These are phyloP conservation scores for Onthophagus sagittarius DNA, from an alignment of 2,888 invertebrate genomes.

Conservation along the genomic window DNA sequence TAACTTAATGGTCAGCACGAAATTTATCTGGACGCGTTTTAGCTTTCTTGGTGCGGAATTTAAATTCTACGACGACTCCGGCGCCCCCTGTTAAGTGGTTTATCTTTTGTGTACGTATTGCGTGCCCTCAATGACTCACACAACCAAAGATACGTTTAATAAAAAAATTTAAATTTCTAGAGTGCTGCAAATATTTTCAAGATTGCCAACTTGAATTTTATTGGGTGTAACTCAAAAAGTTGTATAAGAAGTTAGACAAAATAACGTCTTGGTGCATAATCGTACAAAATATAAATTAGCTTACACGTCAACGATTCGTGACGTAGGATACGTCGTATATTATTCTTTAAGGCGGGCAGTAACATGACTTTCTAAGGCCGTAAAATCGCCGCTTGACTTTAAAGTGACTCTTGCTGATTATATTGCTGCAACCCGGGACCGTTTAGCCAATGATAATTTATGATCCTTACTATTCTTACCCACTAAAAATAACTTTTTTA, in stretches of 20 bases:
- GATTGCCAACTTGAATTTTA: too few relatives aligned
- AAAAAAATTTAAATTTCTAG: too few relatives aligned
- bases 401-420: not conserved
- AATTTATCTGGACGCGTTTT: not conserved
- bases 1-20: not conserved
- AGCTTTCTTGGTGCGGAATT: not conserved
- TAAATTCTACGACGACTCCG: not conserved
- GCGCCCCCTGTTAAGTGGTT: not conserved
- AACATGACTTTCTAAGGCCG: not conserved
- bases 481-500: not conserved
- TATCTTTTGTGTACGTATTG: not conserved
- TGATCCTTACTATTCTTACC: not conserved
- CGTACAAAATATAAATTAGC: not conserved
- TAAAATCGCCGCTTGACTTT: not conserved
- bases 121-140: not conserved
- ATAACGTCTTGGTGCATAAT: not conserved
- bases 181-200: too few relatives aligned
- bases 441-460: not conserved
- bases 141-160: too few relatives aligned
- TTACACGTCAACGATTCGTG: not conserved
- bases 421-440: not conserved
- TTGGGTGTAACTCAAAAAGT: too few relatives aligned
- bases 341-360: not conserved
- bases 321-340: not conserved
- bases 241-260: too few relatives aligned